phyloP scores from a whole-genome alignment of 2,113 vertebrate species.

The Eptesicus fuscus region DNA sequence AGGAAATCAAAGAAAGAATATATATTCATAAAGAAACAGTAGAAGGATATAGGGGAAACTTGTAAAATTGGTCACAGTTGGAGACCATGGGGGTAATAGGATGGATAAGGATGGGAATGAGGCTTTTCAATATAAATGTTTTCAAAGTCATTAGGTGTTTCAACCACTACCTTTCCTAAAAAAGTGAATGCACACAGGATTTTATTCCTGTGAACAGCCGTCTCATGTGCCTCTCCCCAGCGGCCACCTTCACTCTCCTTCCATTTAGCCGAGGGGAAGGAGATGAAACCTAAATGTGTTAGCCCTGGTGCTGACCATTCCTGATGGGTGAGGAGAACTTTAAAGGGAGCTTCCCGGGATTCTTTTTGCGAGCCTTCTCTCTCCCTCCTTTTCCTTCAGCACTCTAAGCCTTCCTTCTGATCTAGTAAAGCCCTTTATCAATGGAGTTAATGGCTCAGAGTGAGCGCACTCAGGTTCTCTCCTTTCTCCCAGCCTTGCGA shows the following conservation, averaged over 20 bases:
- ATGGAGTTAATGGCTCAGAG: background rate
- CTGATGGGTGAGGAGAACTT: background rate
- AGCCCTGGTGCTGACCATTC: background rate
- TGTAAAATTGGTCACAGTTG: background rate
- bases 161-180: background rate
- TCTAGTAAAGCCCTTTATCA: background rate
- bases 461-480: background rate
- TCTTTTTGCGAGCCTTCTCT: background rate
- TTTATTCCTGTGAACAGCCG: background rate
- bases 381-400: background rate
- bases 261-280: background rate
- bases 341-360: background rate
- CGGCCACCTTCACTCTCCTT: accelerated
- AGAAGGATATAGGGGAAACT: background rate
- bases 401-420: background rate
- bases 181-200: background rate
- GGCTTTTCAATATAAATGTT: background rate
- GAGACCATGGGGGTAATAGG: too few relatives aligned
- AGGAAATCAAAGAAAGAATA: background rate
- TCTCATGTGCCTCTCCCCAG: background rate
- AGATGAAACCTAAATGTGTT: background rate
- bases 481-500: background rate
- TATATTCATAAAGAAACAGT: background rate
- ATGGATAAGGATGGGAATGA: background rate
- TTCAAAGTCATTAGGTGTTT: background rate